These are phyloP conservation scores for Ptilonorhynchus violaceus DNA, from an alignment of 2,113 vertebrate species.

Conservation along the genomic window DNA sequence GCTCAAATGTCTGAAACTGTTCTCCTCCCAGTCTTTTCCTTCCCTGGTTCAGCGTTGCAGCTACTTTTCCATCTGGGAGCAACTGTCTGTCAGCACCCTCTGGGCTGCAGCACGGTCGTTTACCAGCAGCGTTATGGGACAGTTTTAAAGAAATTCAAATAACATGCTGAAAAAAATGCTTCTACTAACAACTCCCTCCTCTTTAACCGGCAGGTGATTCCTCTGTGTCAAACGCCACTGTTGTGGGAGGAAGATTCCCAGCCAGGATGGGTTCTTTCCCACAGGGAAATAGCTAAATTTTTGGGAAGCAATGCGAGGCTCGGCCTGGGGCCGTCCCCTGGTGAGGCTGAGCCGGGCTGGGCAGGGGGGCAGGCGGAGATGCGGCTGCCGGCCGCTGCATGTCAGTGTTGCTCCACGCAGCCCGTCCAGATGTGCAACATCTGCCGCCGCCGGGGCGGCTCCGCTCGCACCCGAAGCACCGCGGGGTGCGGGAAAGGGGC, in stretches of 20 bases:
- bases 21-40: not conserved
- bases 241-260: not conserved
- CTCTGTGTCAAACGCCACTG: not conserved
- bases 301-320: not conserved
- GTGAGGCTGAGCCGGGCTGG: not conserved
- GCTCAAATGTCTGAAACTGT: not conserved
- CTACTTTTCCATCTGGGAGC: not conserved
- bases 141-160: not conserved
- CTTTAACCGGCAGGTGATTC: not conserved
- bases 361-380: not conserved
- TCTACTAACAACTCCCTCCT: not conserved
- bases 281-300: not conserved
- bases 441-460: not conserved
- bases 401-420: conserved; percentile 39
- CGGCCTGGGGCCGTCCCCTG: not conserved
- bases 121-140: not conserved
- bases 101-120: not conserved
- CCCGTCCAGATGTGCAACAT: conserved; percentile 22
- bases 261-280: not conserved
- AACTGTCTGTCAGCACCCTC: not conserved
- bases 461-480: not conserved
- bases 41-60: not conserved
- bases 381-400: not conserved
- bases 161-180: not conserved
- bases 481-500: rapidly evolving